Conservation (phyloP, 2,888 invertebrate species). For the Byasa hedistus region DNA sequence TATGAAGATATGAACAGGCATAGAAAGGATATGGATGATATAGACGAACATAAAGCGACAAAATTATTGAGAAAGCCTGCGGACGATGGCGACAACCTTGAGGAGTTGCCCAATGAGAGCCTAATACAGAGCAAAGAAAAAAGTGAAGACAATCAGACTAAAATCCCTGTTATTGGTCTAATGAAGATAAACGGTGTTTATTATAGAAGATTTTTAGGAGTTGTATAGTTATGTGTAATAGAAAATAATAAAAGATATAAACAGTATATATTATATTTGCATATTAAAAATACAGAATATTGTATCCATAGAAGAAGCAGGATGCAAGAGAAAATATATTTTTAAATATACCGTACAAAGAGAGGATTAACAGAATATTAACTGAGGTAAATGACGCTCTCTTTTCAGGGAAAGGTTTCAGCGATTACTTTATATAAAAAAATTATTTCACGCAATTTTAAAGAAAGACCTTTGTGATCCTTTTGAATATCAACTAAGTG, state of each 20-base stretch:
- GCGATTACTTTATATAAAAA: too few relatives aligned
- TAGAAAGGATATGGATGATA: conserved; percentile 20
- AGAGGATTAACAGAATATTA: too few relatives aligned
- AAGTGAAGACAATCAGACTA: conserved; percentile 11
- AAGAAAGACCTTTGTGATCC: too few relatives aligned
- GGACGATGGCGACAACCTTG: conserved; percentile 54
- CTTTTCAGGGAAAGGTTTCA: too few relatives aligned
- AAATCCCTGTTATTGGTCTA: conserved; percentile 40
- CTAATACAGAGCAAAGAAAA: conserved; percentile 18
- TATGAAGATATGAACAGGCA: conserved; percentile 15
- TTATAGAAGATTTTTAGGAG: conserved; percentile 45
- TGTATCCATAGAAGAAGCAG: too few relatives aligned
- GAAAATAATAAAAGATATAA: not conserved
- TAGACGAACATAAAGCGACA: conserved; percentile 42
- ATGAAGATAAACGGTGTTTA: conserved; percentile 55
- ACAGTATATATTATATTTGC: too few relatives aligned
- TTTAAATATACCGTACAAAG: too few relatives aligned
- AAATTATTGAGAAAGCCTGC: conserved; percentile 45
- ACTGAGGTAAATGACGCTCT: too few relatives aligned
- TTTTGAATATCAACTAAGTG: too few relatives aligned
- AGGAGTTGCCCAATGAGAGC: conserved; percentile 34
- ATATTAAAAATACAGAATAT: too few relatives aligned
- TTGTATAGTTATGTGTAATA: conserved; percentile 30
- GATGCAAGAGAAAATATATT: too few relatives aligned
- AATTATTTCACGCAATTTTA: too few relatives aligned